Percentiles rank a stretch among this genome's conserved stretches.
These are phyloP conservation scores for Apodemus agrarius DNA, from an alignment of 2,797 vertebrate genomes.

Conservation along the genomic window DNA sequence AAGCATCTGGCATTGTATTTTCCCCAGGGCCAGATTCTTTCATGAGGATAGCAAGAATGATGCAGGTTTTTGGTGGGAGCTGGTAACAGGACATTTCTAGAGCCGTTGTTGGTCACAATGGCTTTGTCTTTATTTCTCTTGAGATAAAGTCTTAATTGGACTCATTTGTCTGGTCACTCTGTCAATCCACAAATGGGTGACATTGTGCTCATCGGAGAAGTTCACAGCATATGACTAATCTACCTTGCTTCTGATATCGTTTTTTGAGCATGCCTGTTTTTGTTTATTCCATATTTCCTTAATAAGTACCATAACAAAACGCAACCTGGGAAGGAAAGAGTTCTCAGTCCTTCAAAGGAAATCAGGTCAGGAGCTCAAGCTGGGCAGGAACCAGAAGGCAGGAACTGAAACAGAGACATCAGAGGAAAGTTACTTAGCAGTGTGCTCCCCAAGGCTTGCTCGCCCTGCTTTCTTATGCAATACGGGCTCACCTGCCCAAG, in stretches of 20 bases:
- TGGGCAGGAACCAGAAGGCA: not conserved
- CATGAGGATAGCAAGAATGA: rapidly evolving
- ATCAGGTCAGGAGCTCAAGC: not conserved
- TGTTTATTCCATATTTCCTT: not conserved
- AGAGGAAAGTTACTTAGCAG: no score
- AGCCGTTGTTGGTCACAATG: not conserved
- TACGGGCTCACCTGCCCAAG: not conserved
- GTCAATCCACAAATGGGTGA: not conserved
- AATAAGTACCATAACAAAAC: not conserved
- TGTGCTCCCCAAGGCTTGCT: not conserved
- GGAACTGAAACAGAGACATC: not conserved
- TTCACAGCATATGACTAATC: not conserved
- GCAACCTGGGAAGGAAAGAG: not conserved
- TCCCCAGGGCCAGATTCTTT: not conserved
- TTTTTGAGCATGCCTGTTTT: not conserved
- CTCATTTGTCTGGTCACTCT: not conserved
- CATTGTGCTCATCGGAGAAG: not conserved
- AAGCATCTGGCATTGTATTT: not conserved
- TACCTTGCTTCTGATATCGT: not conserved
- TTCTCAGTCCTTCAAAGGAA: not conserved
- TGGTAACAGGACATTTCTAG: not conserved
- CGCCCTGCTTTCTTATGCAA: not conserved
- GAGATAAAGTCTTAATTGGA: rapidly evolving
- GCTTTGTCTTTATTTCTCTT: not conserved
- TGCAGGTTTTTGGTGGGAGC: no score